Evolutionary conservation across 2,113 vertebrate genomes (phyloP).

Genomic region (Mesembrinibis cayennensis): DNA sequence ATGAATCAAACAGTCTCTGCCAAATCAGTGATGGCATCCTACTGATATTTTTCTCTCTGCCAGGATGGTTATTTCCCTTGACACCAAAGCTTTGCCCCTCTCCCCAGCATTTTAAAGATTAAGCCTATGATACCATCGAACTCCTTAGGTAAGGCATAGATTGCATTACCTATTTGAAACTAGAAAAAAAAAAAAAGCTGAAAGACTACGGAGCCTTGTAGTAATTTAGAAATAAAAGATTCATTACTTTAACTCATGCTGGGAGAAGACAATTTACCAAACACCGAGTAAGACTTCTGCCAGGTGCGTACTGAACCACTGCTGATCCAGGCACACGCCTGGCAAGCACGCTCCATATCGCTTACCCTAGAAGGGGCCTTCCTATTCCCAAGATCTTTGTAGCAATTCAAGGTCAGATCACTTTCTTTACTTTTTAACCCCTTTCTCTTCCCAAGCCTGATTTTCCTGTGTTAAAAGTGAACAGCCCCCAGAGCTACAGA

Average conservation of each 20-base stretch:
- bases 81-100: not conserved
- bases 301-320: not conserved
- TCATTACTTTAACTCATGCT: not conserved
- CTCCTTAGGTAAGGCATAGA: not conserved
- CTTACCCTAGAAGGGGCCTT: not conserved
- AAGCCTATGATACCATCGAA: not conserved
- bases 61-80: not conserved
- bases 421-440: not conserved
- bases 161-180: not conserved
- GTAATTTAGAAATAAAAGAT: constrained; percentile 18
- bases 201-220: not conserved
- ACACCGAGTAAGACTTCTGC: not conserved
- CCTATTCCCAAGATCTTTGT: not conserved
- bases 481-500: not conserved
- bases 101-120: not conserved
- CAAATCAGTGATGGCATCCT: not conserved
- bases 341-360: not conserved
- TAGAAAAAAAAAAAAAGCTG: not conserved
- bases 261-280: constrained; percentile 19
- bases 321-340: not conserved
- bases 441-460: not conserved
- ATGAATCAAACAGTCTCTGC: not conserved
- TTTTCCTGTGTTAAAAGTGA: not conserved
- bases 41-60: not conserved
- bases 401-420: not conserved